Evolutionary conservation across 2,797 vertebrate genomes (phyloP).

Genomic region (Pantherophis alleghaniensis): DNA sequence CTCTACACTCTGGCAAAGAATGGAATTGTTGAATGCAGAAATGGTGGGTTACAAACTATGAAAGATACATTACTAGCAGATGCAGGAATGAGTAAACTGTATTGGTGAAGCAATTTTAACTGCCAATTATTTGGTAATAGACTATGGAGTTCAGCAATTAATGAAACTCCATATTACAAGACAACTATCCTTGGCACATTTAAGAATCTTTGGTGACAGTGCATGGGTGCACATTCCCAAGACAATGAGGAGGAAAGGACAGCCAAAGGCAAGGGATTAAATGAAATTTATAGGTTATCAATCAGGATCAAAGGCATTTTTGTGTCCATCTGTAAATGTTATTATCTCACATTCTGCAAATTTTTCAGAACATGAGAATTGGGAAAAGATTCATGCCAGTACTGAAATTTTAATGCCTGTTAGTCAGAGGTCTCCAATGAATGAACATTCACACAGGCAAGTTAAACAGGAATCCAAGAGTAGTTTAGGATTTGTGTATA

Average conservation of each 20-base stretch:
- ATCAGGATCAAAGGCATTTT: background rate
- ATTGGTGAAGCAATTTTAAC: too few species aligned
- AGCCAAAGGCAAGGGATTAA: background rate
- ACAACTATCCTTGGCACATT: background rate
- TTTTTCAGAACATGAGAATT: background rate
- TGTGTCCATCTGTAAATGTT: background rate
- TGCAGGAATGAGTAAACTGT: too few species aligned
- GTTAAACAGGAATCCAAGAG: background rate
- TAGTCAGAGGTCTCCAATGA: background rate
- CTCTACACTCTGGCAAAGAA: background rate
- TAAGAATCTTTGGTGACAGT: background rate
- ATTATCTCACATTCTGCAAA: background rate
- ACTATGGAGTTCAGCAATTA: background rate
- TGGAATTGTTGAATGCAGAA: background rate
- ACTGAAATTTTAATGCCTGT: background rate
- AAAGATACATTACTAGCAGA: too few species aligned
- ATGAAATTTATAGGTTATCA: background rate
- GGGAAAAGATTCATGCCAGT: background rate
- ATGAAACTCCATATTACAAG: background rate
- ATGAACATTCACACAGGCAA: background rate
- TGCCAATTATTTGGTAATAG: too few species aligned
- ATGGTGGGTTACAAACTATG: background rate
- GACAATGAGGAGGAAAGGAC: background rate
- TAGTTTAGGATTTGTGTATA: background rate
- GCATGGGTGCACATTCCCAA: background rate